Base-by-base conservation (phyloP, 1,140 invertebrate genomes). In the Antheraea mylitta region DNA sequence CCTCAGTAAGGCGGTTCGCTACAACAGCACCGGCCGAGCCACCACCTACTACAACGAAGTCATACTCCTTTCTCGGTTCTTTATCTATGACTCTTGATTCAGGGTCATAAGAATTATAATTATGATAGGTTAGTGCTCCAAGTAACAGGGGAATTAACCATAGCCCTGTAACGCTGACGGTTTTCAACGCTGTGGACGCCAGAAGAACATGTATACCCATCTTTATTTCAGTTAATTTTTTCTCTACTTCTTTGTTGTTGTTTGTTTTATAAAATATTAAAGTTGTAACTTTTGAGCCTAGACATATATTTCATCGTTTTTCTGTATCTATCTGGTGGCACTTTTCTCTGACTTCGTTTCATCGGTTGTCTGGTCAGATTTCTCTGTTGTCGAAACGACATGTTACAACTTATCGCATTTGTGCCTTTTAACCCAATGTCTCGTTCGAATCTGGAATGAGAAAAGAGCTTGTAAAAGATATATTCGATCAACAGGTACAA, bases 21-120 rank as follows among this genome's bases (percentile, higher is more conserved):
- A 99, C 94, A 6, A 99, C 98, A 0, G 97, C 97, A 0, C 98
- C 98, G 0, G 98, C 97, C 0, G 97, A 98, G 2, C 98, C 98
- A 3, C 96, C 98, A 3, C 98, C 98, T 13, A 99, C 94, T 37
- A 97, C 94, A 0, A 98, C 93, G 77, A 98, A 98, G 80, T 98
- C 97, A 80, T 98, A 98, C 75, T 97, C 96, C 0, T 87, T 89
- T 60, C 93, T 81, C 18, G 88, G 92, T 70, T 88, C 91, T 66
- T 80, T 86, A 69, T 93, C 91, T n/a, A 80, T 68, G 13, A 93
- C 93, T 38, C 94, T 94, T 0, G 95, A 95, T 87, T 97, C 97
- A 0, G 97, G 97, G 85, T 97, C 97, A 3, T 97, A 92, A 59
- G 94, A 94, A 82, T 96, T 96, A 78, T 97, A 98, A 69, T 96